phyloP scores from a whole-genome alignment of 2,113 vertebrate genomes.

The Plestiodon gilberti region DNA sequence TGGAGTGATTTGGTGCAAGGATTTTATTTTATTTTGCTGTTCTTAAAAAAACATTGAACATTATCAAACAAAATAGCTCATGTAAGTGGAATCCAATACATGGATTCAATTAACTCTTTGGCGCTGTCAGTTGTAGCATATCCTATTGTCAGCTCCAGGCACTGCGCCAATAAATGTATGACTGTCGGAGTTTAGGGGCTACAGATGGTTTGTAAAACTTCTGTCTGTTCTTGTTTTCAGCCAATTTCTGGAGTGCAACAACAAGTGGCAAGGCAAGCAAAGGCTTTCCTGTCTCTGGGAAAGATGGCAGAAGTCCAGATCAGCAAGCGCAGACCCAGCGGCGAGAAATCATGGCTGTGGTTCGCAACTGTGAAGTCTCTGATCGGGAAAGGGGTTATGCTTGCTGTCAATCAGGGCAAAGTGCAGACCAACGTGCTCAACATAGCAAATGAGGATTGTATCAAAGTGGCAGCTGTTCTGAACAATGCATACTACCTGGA shows the following conservation, averaged over 20 bases:
- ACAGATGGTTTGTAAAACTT: constrained; percentile 64
- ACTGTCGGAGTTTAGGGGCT: constrained; percentile 42
- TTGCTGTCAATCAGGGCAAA: constrained; percentile 93
- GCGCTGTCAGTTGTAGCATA: constrained; percentile 39
- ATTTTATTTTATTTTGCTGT: constrained; percentile 13
- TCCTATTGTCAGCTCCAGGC: constrained; percentile 32
- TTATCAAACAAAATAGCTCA: constrained; percentile 35
- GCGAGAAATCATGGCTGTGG: constrained; percentile 94
- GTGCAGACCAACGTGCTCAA: constrained; percentile 94
- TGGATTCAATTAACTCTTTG: constrained; percentile 66
- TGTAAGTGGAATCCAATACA: constrained; percentile 46
- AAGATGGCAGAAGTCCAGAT: constrained; percentile 92
- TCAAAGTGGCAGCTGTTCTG: constrained; percentile 96
- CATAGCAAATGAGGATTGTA: constrained; percentile 96
- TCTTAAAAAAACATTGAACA: constrained; percentile 2
- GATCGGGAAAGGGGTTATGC: constrained; percentile 95
- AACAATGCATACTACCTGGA: constrained; percentile 96
- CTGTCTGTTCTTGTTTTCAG: constrained; percentile 81
- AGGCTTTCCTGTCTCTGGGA: constrained; percentile 92
- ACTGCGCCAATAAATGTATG: constrained; percentile 52
- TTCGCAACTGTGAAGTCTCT: constrained; percentile 93
- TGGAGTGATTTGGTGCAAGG: constrained; percentile 11
- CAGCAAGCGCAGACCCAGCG: constrained; percentile 77
- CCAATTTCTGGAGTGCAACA: constrained; percentile 96
- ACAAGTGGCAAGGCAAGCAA: constrained; percentile 92